A percentile compares a stretch with the other conserved stretches of the same genome.
These are phyloP conservation scores for Pollicipes pollicipes DNA, from an alignment of 1,140 invertebrate species.

Conservation along the genomic window DNA sequence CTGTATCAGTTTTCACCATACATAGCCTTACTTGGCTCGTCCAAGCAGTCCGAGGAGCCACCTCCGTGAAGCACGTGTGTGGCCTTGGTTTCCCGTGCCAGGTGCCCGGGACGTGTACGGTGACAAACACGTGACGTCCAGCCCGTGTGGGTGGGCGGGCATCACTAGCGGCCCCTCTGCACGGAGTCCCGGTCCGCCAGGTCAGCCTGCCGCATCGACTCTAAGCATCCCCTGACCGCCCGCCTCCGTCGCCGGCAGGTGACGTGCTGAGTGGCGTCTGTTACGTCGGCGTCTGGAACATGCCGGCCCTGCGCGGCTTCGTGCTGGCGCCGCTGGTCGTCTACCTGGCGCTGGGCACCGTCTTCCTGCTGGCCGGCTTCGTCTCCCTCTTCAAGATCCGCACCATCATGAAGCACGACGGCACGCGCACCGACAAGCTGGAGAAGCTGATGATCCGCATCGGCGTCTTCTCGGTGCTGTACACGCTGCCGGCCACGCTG, in stretches of 20 bases:
- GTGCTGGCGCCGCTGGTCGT: constrained; percentile 76
- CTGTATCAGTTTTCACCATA: too few species aligned
- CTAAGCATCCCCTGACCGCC: too few species aligned
- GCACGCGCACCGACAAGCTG: constrained; percentile 26
- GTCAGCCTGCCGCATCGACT: too few species aligned
- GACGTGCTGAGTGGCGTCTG: constrained; percentile 92
- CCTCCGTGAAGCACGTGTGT: too few species aligned
- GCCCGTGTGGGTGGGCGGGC: too few species aligned
- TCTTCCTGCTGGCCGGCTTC: constrained; percentile 64
- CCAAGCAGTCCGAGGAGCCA: too few species aligned
- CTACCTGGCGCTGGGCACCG: constrained; percentile 78
- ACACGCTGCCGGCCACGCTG: constrained; percentile 84
- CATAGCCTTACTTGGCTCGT: too few species aligned
- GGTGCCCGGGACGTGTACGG: too few species aligned
- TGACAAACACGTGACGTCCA: too few species aligned
- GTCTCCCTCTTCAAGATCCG: constrained; percentile 27
- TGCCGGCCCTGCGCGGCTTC: constrained; percentile 67
- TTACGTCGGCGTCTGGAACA: constrained; percentile 84
- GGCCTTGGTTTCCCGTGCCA: too few species aligned
- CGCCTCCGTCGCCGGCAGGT: constrained; percentile 43
- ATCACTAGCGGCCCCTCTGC: too few species aligned
- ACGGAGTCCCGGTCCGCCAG: too few species aligned
- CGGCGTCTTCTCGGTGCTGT: constrained; percentile 63
- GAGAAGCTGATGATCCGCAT: constrained; percentile 32
- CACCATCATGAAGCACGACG: constrained; percentile 25